Evolutionary conservation across 1,140 invertebrate species (phyloP), one percentile per base, ranked within the genome.

Genomic region (Gonatopus flavifemur): DNA sequence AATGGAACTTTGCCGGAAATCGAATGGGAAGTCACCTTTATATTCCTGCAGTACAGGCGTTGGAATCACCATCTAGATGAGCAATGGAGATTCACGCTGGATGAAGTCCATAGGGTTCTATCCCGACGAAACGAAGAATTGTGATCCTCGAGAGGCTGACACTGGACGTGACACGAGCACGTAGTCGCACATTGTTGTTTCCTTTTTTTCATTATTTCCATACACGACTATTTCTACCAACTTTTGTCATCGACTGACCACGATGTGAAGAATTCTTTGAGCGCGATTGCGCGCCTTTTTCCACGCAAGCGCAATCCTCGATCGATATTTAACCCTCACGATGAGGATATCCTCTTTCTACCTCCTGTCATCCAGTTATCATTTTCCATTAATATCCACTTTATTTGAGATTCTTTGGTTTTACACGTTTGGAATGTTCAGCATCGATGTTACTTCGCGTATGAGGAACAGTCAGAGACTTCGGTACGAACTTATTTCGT

Each of bases 1-100:
- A n/a, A n/a, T n/a, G n/a, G n/a, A n/a, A n/a, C 25, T 41, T 4
- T 20, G 15, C 25, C 31, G 22, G 24, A 13, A 32, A 16, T 39
- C 31, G 40, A 15, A 21, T 24, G 38, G 45, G 33, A 58, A 59
- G 45, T 39, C n/a, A 19, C 32, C 32, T 25, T 13, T 32, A 25
- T 24, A n/a, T 18, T 39, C 30, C 19, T 22, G 58, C 42, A 44
- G 57, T 66, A 55, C 70, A 56, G 59, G 70, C 72, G 67, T 74
- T 70, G 66, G 69, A 74, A 71, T 74, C 72, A 72, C 72, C 64
- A 42, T 37, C n/a, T n/a, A n/a, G n/a, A n/a, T n/a, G n/a, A n/a
- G n/a, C n/a, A n/a, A n/a, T n/a, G n/a, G n/a, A n/a, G n/a, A n/a
- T n/a, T n/a, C n/a, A n/a, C n/a, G n/a, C n/a, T n/a, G n/a, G n/a